Evolutionary conservation across 2,888 invertebrate species (phyloP).

Genomic region (Spisula subtruncata): DNA sequence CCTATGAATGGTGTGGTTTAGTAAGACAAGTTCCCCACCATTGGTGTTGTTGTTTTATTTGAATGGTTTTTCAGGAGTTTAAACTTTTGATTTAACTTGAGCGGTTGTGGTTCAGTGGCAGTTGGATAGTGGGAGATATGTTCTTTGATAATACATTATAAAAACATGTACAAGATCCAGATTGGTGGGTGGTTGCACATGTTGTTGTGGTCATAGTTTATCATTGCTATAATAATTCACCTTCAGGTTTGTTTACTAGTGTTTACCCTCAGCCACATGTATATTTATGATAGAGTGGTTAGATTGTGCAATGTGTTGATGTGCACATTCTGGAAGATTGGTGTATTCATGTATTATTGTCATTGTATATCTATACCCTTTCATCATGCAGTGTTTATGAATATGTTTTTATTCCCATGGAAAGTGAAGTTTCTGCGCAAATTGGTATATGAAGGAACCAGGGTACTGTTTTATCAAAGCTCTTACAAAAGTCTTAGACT

Average conservation of each 20-base stretch:
- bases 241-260: not conserved
- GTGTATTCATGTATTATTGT: not conserved
- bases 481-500: no score
- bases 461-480: no score
- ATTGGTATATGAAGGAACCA: no score
- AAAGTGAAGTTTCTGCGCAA: not conserved
- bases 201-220: not conserved
- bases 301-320: slow-evolving; percentile 3
- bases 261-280: not conserved
- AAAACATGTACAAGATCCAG: not conserved
- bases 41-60: no score
- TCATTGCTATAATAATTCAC: not conserved
- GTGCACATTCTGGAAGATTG: not conserved
- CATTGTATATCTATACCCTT: not conserved
- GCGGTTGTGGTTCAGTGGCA: no score
- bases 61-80: no score
- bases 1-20: no score
- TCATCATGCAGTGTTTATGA: not conserved
- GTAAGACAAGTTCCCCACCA: no score
- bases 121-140: no score
- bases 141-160: no score
- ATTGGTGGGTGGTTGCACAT: not conserved
- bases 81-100: no score
- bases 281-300: not conserved
- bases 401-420: not conserved